Base-by-base conservation (phyloP, 2,113 vertebrate genomes). In the Oplegnathus fasciatus region DNA sequence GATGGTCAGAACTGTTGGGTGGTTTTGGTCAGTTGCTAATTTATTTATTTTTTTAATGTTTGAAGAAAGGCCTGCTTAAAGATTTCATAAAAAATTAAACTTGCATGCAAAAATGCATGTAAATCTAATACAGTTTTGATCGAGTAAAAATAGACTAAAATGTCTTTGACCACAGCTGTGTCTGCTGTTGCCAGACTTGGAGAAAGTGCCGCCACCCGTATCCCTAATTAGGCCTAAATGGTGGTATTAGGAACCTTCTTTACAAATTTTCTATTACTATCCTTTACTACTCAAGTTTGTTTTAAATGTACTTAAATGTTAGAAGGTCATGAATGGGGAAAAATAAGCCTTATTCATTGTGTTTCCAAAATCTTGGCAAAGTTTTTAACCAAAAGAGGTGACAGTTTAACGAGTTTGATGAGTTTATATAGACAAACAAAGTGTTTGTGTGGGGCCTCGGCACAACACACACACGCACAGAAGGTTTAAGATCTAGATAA, bases 381-480 rank as follows among this genome's bases (percentile, higher is more conserved):
- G 1, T 34, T 72, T 57, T n/a, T 22, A 75, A 64, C 44, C 46
- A 28, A 32, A 48, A 58, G 2, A 40, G 15, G 20, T 32, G 30
- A 66, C 50, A 50, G 13, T 40, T 50, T 58, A 57, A 78, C n/a
- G n/a, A n/a, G n/a, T n/a, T n/a, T n/a, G n/a, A n/a, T 50, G 48
- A 50, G n/a, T 50, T 75, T 50, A 57, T 30, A 44, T 40, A 28
- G n/a, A 68, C 58, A 24, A n/a, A 5, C 46, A 80, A 55, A 66
- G n/a, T 40, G 18, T 55, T 57, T 80, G 54, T 78, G 75, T n/a
- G 54, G 62, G n/a, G n/a, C n/a, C n/a, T n/a, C n/a, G n/a, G 17
- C 42, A 68, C 65, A 68, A 68, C 62, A 68, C 66, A 68, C 66
- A 68, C 44, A 68, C 57, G 67, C 26, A 78, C 75, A 78, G 10